phyloP scores from a whole-genome alignment of 2,888 invertebrate species.

The Drosophila kambysellisi region DNA sequence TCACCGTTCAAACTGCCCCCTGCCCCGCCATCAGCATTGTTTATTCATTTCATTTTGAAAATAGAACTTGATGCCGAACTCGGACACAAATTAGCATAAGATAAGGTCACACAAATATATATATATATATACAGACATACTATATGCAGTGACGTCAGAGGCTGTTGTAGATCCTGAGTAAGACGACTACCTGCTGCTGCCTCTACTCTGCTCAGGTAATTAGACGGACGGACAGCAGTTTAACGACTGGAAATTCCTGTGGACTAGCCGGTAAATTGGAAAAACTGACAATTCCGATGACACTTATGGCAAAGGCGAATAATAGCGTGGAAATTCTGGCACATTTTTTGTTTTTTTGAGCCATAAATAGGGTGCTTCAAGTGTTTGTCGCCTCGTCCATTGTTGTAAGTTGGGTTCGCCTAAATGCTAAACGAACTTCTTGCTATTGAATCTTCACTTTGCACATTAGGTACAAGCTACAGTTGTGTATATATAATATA shows the following conservation, averaged over 20 bases:
- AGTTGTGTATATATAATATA: background rate
- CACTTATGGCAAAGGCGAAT: background rate
- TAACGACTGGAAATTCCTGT: slow-evolving; percentile 49
- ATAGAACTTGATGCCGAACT: slow-evolving; percentile 50
- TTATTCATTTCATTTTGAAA: slow-evolving; percentile 61
- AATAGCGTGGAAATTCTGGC: slow-evolving; percentile 42
- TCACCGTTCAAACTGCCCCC: background rate
- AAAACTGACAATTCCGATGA: background rate
- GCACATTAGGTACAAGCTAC: background rate
- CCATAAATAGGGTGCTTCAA: slow-evolving; percentile 52
- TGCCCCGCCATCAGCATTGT: slow-evolving; percentile 35
- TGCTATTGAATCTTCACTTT: background rate
- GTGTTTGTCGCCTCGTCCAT: slow-evolving; percentile 26
- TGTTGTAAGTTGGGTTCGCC: slow-evolving; percentile 33
- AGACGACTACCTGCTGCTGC: slow-evolving; percentile 28
- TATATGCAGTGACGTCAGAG: slow-evolving; percentile 57
- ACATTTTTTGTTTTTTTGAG: slow-evolving; percentile 34
- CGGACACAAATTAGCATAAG: slow-evolving; percentile 68
- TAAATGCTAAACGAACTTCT: slow-evolving; percentile 41
- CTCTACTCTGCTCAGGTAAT: slow-evolving; percentile 40
- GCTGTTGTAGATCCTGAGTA: slow-evolving; percentile 14
- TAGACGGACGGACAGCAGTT: slow-evolving; percentile 27
- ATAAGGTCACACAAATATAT: slow-evolving; percentile 50
- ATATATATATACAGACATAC: background rate
- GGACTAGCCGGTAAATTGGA: slow-evolving; percentile 18